A percentile compares a stretch with the other conserved stretches of the same genome.
These are phyloP conservation scores for Proteles cristata DNA, from an alignment of 2,113 vertebrate species.

Conservation along the genomic window DNA sequence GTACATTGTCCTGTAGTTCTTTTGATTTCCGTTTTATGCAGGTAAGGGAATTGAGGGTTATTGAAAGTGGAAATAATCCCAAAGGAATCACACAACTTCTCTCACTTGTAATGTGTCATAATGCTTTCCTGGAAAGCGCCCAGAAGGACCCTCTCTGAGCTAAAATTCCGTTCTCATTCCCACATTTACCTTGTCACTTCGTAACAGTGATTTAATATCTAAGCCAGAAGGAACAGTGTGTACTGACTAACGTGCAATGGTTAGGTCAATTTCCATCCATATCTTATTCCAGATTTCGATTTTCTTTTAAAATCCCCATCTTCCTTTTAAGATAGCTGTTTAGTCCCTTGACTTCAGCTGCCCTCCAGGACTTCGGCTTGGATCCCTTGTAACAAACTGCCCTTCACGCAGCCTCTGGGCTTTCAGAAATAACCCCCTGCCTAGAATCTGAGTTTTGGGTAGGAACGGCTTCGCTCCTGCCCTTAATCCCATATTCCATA, in stretches of 20 bases:
- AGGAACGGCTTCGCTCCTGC: neutral
- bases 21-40: neutral
- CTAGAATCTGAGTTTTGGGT: neutral
- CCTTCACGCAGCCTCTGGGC: neutral
- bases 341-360: neutral
- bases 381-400: neutral
- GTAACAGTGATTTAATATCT: neutral
- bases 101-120: neutral
- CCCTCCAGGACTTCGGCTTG: neutral
- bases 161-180: neutral
- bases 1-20: neutral
- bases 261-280: neutral
- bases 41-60: neutral
- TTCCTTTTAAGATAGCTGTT: neutral
- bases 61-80: neutral
- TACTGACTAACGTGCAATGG: neutral
- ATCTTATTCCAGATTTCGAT: neutral
- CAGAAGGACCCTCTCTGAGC: neutral
- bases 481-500: neutral
- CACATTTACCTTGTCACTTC: neutral
- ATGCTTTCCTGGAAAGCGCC: neutral
- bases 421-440: neutral
- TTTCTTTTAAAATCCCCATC: neutral
- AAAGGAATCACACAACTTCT: neutral
- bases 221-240: neutral